These are phyloP conservation scores for Corythaeola cristata DNA, from an alignment of 2,113 vertebrate genomes.

Conservation along the genomic window DNA sequence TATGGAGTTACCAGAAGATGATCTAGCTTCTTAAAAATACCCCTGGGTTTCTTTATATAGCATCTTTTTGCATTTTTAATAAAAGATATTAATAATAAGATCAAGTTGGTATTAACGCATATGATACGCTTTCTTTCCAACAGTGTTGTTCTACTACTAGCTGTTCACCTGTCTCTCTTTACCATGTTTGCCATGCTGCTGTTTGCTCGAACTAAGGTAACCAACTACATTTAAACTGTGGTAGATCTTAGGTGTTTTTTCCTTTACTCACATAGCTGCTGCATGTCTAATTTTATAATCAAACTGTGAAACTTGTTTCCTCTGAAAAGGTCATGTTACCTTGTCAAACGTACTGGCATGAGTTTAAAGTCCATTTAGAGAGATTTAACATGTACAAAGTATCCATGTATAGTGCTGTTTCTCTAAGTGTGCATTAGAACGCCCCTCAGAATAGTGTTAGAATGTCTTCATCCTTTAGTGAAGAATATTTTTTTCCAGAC, in stretches of 20 bases:
- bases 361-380: not conserved
- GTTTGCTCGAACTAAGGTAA: conserved; percentile 88
- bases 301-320: not conserved
- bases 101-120: not conserved
- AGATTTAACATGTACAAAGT: rapidly evolving
- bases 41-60: not conserved
- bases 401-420: not conserved
- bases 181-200: conserved; percentile 95
- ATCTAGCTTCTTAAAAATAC: not conserved
- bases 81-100: not conserved
- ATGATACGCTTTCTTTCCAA: not conserved
- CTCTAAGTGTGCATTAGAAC: not conserved
- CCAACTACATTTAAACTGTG: not conserved
- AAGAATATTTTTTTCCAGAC: not conserved
- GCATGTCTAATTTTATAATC: not conserved
- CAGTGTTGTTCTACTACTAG: conserved; percentile 89
- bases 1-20: not conserved
- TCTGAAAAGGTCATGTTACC: not conserved
- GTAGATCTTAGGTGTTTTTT: not conserved
- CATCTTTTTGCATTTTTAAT: not conserved
- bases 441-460: not conserved
- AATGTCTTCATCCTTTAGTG: not conserved
- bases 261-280: not conserved
- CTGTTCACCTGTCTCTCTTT: conserved; percentile 89
- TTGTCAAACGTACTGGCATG: not conserved